A percentile compares a stretch with the other conserved stretches of the same genome.
These are phyloP conservation scores for Orthonyx spaldingii DNA, from an alignment of 2,113 vertebrate species.

Conservation along the genomic window DNA sequence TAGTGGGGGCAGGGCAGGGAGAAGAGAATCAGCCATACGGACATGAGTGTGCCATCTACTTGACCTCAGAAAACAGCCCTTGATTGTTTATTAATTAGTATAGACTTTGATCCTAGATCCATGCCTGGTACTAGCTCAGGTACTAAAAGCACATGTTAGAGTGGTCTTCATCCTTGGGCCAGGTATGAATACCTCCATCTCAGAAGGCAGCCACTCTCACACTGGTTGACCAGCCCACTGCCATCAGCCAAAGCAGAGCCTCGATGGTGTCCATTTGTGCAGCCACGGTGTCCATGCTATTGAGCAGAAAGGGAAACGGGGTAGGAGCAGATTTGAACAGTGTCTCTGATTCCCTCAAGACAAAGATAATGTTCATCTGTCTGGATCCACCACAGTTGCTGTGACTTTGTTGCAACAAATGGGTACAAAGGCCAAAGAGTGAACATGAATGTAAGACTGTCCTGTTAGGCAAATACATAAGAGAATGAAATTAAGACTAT, in stretches of 20 bases:
- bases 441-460: neutral
- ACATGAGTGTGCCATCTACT: rapidly evolving
- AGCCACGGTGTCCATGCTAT: neutral
- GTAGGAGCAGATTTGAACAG: neutral
- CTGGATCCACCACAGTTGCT: neutral
- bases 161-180: neutral
- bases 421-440: neutral
- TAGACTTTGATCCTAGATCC: neutral
- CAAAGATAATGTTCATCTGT: neutral
- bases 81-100: neutral
- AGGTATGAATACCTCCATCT: neutral
- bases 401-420: neutral
- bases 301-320: neutral
- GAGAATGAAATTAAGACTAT: neutral
- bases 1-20: neutral
- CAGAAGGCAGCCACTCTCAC: neutral
- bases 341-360: neutral
- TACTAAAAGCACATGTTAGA: neutral
- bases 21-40: neutral
- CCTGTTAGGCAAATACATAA: neutral
- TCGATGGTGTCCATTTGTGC: rapidly evolving
- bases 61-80: neutral
- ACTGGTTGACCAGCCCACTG: neutral
- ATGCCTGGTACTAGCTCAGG: neutral
- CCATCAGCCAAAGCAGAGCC: neutral